These are phyloP conservation scores for Ooceraea biroi DNA, from an alignment of 1,140 invertebrate species.

Conservation along the genomic window DNA sequence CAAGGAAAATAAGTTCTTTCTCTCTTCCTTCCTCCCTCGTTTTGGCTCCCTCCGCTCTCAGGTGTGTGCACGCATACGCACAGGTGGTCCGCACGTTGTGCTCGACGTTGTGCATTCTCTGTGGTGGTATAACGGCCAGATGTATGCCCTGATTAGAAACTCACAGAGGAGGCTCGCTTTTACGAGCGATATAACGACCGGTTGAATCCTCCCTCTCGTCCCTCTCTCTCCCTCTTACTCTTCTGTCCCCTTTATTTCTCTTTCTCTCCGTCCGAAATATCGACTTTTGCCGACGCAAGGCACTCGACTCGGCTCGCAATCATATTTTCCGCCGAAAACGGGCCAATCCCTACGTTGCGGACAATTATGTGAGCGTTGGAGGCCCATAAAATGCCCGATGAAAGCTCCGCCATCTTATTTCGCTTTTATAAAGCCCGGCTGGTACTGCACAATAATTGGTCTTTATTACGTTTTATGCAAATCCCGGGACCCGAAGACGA, in stretches of 20 bases:
- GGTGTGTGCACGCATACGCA: constrained; percentile 36
- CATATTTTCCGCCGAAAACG: constrained; percentile 76
- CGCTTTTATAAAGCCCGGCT: constrained; percentile 6
- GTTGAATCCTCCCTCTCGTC: constrained; percentile 30
- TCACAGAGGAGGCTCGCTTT: constrained; percentile 52
- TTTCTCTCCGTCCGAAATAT: constrained; percentile 58
- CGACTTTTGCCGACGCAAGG: constrained; percentile 66
- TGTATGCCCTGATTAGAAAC: constrained; percentile 73
- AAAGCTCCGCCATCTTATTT: constrained; percentile 45
- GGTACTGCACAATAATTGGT: constrained; percentile 36
- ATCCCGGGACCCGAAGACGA: constrained; percentile 9
- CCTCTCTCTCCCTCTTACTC: not conserved
- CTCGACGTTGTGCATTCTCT: not conserved
- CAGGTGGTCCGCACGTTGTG: constrained; percentile 25
- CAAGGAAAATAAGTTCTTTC: constrained; percentile 32
- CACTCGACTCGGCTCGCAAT: constrained; percentile 59
- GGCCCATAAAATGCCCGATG: constrained; percentile 65
- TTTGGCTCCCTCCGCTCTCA: constrained; percentile 9
- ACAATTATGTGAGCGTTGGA: constrained; percentile 69
- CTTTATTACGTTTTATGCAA: constrained; percentile 50
- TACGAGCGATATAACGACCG: constrained; percentile 53
- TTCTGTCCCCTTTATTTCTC: not conserved
- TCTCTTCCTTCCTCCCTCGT: not conserved
- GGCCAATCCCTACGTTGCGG: constrained; percentile 72
- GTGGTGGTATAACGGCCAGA: constrained; percentile 65